phyloP scores from a whole-genome alignment of 2,888 invertebrate genomes.

The Polylopha cassiicola region DNA sequence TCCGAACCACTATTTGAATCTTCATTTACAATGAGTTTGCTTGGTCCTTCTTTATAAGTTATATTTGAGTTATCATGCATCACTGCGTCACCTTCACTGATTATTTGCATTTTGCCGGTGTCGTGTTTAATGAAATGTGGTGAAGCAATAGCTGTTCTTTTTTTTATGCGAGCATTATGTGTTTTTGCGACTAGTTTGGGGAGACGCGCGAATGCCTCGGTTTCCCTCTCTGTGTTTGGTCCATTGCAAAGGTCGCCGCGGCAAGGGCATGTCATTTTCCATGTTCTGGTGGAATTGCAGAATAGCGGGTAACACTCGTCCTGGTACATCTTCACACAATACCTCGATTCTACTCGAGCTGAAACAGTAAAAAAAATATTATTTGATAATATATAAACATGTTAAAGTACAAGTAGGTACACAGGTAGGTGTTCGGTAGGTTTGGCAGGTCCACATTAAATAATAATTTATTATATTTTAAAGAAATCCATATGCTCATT shows the following conservation, averaged over 20 bases:
- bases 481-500: too few relatives aligned
- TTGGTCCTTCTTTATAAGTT: slow-evolving; percentile 1
- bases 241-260: slow-evolving; percentile 66
- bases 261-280: slow-evolving; percentile 67
- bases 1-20: too few relatives aligned
- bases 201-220: slow-evolving; percentile 50
- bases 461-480: too few relatives aligned
- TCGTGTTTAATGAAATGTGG: slow-evolving; percentile 23
- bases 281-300: slow-evolving; percentile 61
- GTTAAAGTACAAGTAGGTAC: too few relatives aligned
- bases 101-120: slow-evolving; percentile 23
- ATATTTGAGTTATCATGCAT: slow-evolving; percentile 16
- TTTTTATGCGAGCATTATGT: slow-evolving; percentile 31
- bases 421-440: not conserved
- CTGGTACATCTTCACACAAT: slow-evolving; percentile 66
- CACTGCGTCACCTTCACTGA: slow-evolving; percentile 29
- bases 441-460: not conserved
- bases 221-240: slow-evolving; percentile 52
- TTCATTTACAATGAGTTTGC: slow-evolving; percentile 13
- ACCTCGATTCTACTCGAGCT: slow-evolving; percentile 63
- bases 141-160: slow-evolving; percentile 24
- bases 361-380: slow-evolving; percentile 27
- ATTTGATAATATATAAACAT: too few relatives aligned
- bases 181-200: slow-evolving; percentile 35
- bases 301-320: slow-evolving; percentile 65